Evolutionary conservation across 37 sponge, comb jelly and placozoan genomes (phyloP).

Genomic region (Amphimedon queenslandica): DNA sequence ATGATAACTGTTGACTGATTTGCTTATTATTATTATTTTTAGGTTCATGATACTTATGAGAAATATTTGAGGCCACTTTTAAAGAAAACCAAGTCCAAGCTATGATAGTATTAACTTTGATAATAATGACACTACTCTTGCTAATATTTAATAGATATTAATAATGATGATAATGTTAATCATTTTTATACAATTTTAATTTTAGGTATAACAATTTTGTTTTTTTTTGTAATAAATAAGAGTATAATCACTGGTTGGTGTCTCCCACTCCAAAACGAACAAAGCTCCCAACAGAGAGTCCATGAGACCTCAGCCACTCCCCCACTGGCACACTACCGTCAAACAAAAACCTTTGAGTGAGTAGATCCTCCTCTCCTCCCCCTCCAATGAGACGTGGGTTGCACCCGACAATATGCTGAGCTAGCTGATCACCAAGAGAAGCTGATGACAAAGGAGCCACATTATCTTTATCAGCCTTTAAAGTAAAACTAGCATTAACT

Average conservation of each 20-base stretch:
- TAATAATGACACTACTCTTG: too few species aligned
- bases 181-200: too few species aligned
- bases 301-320: constrained; percentile 33
- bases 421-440: constrained; percentile 29
- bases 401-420: constrained; percentile 75
- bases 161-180: too few species aligned
- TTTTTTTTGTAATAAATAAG: too few species aligned
- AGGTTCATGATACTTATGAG: background rate
- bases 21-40: background rate
- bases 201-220: too few species aligned
- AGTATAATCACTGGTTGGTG: background rate
- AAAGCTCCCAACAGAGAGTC: constrained; percentile 36
- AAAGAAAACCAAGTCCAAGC: background rate
- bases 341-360: constrained; percentile 49
- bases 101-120: too few species aligned
- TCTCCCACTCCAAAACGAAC: constrained; percentile 60
- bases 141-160: too few species aligned
- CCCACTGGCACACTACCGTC: constrained; percentile 48
- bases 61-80: background rate
- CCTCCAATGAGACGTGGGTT: constrained; percentile 24
- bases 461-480: too few species aligned
- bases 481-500: background rate
- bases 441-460: too few species aligned
- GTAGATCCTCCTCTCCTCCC: constrained; percentile 11
- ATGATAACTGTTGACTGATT: background rate